phyloP scores from a whole-genome alignment of 2,113 vertebrate species.

The Condylura cristata region DNA sequence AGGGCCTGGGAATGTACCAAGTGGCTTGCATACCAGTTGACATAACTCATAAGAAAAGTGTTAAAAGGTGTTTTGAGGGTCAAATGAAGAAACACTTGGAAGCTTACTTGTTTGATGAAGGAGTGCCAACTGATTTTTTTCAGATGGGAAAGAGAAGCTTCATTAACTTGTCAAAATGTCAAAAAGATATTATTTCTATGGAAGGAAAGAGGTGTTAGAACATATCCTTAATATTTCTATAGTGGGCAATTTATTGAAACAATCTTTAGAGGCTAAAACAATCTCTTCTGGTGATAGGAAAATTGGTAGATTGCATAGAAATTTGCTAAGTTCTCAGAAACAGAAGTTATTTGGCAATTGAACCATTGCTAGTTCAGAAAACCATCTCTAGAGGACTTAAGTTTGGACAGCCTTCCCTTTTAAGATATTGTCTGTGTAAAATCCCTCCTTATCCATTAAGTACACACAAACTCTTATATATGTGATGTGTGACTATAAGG shows the following conservation, averaged over 20 bases:
- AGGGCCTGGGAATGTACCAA: constrained; percentile 66
- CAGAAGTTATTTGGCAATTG: constrained; percentile 38
- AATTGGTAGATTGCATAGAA: constrained; percentile 49
- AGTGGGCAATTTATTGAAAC: constrained; percentile 67
- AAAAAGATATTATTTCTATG: constrained; percentile 48
- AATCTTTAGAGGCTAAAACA: constrained; percentile 49
- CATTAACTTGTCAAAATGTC: constrained; percentile 71
- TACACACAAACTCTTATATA: not conserved
- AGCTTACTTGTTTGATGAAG: constrained; percentile 50
- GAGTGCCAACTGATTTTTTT: constrained; percentile 49
- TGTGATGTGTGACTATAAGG: not conserved
- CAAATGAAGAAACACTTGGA: constrained; percentile 74
- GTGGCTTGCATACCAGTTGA: constrained; percentile 38
- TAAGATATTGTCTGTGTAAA: not conserved
- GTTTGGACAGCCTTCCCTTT: not conserved
- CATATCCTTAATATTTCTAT: constrained; percentile 30
- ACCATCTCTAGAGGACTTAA: not conserved
- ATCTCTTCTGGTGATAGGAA: constrained; percentile 52
- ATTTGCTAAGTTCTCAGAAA: constrained; percentile 56
- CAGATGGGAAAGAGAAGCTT: constrained; percentile 58
- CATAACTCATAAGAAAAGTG: constrained; percentile 67
- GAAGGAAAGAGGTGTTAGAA: constrained; percentile 52
- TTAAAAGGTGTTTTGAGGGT: constrained; percentile 67
- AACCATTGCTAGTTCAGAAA: constrained; percentile 39
- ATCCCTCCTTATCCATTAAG: not conserved